A percentile compares a stretch with the other conserved stretches of the same genome.
These are phyloP conservation scores for Meteorus cinctellus DNA, from an alignment of 2,888 invertebrate species.

Conservation along the genomic window DNA sequence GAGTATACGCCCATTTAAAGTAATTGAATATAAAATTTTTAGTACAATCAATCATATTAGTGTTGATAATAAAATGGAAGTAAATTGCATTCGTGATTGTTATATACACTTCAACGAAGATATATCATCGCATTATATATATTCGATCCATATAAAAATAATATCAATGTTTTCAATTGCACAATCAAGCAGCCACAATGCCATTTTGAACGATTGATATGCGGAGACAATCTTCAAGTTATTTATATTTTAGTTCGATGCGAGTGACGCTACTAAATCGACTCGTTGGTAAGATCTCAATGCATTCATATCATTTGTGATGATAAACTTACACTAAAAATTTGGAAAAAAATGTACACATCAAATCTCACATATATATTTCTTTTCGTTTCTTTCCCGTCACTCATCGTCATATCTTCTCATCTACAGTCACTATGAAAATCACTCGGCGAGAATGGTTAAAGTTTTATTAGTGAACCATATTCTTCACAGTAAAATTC, in stretches of 20 bases:
- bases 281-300: background rate
- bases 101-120: background rate
- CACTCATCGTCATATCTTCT: too few species aligned
- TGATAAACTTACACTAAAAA: too few species aligned
- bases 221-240: background rate
- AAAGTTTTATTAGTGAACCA: background rate
- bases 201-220: background rate
- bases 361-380: too few species aligned
- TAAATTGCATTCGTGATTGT: slow-evolving; percentile 8
- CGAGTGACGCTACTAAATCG: background rate
- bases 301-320: too few species aligned
- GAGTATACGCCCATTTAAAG: slow-evolving; percentile 18
- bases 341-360: too few species aligned
- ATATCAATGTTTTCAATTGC: slow-evolving; percentile 11
- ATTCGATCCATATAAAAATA: slow-evolving; percentile 22
- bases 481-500: slow-evolving; percentile 12
- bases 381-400: too few species aligned
- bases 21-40: slow-evolving; percentile 25
- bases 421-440: background rate
- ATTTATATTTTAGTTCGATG: background rate
- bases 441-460: background rate
- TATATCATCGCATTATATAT: slow-evolving; percentile 8
- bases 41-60: slow-evolving; percentile 14
- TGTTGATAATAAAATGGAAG: slow-evolving; percentile 14
- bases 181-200: background rate